Conservation (phyloP, 2,797 vertebrate species). For the Benthosema pterotum region DNA sequence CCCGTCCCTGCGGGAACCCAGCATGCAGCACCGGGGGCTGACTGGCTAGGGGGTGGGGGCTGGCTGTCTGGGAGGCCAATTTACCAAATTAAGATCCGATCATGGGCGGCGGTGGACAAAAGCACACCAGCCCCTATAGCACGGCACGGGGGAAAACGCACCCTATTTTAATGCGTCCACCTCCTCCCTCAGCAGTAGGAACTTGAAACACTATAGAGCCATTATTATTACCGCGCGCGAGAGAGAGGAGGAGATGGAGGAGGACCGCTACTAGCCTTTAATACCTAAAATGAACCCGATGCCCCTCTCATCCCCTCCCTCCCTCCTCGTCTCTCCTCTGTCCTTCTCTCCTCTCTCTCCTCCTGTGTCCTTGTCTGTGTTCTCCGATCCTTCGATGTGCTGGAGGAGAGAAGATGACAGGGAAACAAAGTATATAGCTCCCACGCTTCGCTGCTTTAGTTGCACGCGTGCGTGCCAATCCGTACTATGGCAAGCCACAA, state of each 20-base stretch:
- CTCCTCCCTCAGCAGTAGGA: no score
- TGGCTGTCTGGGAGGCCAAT: slow-evolving; percentile 46
- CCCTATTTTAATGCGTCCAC: background rate
- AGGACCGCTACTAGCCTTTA: no score
- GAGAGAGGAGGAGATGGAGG: no score
- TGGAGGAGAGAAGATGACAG: slow-evolving; percentile 30
- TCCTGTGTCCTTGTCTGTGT: slow-evolving; percentile 39
- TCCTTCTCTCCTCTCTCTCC: slow-evolving; percentile 16
- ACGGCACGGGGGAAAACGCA: slow-evolving; percentile 8
- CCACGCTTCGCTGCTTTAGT: slow-evolving; percentile 19
- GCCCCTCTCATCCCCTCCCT: slow-evolving; percentile 15
- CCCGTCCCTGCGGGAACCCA: slow-evolving; percentile 28
- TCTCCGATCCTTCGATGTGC: slow-evolving; percentile 16
- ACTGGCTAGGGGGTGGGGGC: slow-evolving; percentile 13
- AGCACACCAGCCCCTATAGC: no score
- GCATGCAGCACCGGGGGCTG: slow-evolving; percentile 19
- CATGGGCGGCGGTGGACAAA: slow-evolving; percentile 28
- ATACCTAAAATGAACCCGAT: slow-evolving; percentile 29
- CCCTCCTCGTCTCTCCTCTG: background rate
- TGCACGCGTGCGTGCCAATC: slow-evolving; percentile 2
- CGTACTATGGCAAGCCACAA: no score
- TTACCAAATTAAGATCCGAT: slow-evolving; percentile 56
- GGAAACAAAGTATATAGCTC: slow-evolving; percentile 49
- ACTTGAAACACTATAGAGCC: no score
- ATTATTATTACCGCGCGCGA: no score